phyloP scores from a whole-genome alignment of 2,888 invertebrate species.

The Acrobasis consociella region DNA sequence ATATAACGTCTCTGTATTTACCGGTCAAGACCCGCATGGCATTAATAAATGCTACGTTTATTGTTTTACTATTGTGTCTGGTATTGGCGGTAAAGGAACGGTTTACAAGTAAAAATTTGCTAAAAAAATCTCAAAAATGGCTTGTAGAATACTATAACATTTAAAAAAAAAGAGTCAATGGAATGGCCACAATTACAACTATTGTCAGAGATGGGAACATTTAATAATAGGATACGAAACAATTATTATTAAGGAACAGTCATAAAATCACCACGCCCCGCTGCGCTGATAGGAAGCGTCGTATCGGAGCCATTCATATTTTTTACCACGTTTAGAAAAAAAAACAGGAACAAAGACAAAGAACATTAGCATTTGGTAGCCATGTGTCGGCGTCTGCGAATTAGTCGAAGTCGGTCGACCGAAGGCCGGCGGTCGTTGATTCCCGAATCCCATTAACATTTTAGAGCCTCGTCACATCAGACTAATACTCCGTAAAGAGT shows the following conservation, averaged over 20 bases:
- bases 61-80: too few relatives aligned
- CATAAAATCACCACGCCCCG: not conserved
- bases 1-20: too few relatives aligned
- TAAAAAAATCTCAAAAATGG: too few relatives aligned
- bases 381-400: slow-evolving; percentile 12
- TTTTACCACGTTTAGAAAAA: not conserved
- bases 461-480: not conserved
- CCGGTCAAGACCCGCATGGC: too few relatives aligned
- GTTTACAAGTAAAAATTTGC: too few relatives aligned
- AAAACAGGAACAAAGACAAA: not conserved
- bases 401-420: not conserved
- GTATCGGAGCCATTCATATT: slow-evolving; percentile 9
- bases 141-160: not conserved
- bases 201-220: not conserved
- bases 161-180: not conserved
- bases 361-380: slow-evolving; percentile 11
- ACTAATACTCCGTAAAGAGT: too few relatives aligned
- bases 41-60: too few relatives aligned
- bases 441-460: not conserved
- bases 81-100: too few relatives aligned
- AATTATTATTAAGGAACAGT: not conserved
- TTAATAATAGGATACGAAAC: not conserved
- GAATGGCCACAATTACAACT: too few relatives aligned
- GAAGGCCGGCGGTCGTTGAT: not conserved
- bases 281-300: not conserved